Percentiles rank a stretch among this genome's conserved stretches.
These are phyloP conservation scores for Dryobotodes eremita DNA, from an alignment of 2,888 invertebrate species.

Conservation along the genomic window DNA sequence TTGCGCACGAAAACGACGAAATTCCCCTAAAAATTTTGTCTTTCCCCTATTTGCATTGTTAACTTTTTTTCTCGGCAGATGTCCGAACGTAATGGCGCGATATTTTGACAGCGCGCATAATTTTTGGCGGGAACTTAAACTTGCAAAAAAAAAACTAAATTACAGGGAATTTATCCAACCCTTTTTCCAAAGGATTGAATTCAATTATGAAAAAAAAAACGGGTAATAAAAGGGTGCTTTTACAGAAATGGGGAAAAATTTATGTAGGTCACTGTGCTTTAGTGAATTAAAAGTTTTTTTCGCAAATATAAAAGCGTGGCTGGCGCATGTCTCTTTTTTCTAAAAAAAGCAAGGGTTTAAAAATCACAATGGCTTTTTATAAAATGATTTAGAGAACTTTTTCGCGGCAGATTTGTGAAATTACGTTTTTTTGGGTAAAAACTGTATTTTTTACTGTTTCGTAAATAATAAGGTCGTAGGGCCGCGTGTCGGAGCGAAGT, in stretches of 20 bases:
- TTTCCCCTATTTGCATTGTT: slow-evolving; percentile 90
- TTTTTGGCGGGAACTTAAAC: slow-evolving; percentile 86
- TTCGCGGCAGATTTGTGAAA: slow-evolving; percentile 81
- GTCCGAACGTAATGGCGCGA: slow-evolving; percentile 89
- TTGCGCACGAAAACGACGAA: slow-evolving; percentile 85
- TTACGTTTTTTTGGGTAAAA: slow-evolving; percentile 77
- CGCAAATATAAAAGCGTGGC: slow-evolving; percentile 80
- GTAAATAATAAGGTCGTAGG: slow-evolving; percentile 74
- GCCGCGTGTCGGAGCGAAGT: slow-evolving; percentile 76
- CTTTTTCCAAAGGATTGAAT: slow-evolving; percentile 90
- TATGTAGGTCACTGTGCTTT: slow-evolving; percentile 88
- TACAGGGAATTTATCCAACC: slow-evolving; percentile 87
- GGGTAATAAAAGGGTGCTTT: slow-evolving; percentile 85
- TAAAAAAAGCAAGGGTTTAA: slow-evolving; percentile 87
- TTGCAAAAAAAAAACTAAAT: slow-evolving; percentile 83
- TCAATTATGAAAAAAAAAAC: slow-evolving; percentile 86
- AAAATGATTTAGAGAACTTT: slow-evolving; percentile 87
- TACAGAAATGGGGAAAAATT: slow-evolving; percentile 84
- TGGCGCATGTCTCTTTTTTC: slow-evolving; percentile 84
- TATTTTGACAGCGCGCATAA: slow-evolving; percentile 89
- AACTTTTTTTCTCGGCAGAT: slow-evolving; percentile 87
- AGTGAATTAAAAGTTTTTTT: slow-evolving; percentile 83
- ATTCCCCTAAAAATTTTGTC: slow-evolving; percentile 89
- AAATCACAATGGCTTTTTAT: slow-evolving; percentile 86
- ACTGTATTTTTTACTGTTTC: slow-evolving; percentile 75